phyloP scores from a whole-genome alignment of 2,113 vertebrate species.

The Platysternon megacephalum region DNA sequence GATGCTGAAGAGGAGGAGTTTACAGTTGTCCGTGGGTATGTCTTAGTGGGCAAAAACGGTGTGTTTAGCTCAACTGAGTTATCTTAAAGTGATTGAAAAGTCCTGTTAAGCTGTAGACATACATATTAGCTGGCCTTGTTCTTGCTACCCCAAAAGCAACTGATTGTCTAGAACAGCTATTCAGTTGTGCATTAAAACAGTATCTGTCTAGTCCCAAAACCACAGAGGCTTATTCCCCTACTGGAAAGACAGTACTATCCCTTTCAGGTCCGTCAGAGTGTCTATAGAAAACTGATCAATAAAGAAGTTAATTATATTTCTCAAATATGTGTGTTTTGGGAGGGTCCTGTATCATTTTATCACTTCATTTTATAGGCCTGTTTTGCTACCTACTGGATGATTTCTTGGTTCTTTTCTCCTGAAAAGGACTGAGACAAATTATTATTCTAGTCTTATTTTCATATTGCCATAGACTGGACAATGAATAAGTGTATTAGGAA shows the following conservation, averaged over 20 bases:
- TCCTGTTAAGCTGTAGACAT: not conserved
- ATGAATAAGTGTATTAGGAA: not conserved
- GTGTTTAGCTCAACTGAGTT: not conserved
- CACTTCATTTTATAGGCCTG: conserved; percentile 2
- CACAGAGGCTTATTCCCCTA: not conserved
- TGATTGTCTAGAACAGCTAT: not conserved
- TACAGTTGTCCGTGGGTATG: not conserved
- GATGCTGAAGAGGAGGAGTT: not conserved
- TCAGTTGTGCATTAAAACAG: not conserved
- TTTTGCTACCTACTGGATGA: not conserved
- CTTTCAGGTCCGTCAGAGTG: not conserved
- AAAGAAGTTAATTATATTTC: not conserved
- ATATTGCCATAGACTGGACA: not conserved
- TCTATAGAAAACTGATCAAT: not conserved
- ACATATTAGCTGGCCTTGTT: not conserved
- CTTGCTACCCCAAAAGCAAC: not conserved
- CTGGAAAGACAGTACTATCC: not conserved
- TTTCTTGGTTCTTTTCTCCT: not conserved
- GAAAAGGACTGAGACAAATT: not conserved
- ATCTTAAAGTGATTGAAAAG: not conserved
- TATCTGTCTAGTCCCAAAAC: not conserved
- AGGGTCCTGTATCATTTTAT: not conserved
- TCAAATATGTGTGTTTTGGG: not conserved
- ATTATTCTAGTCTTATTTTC: not conserved
- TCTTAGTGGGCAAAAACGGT: not conserved